A percentile compares a stretch with the other conserved stretches of the same genome.
Evolutionary conservation across 2,113 vertebrate species (phyloP).

Genomic region (Calidris pygmaea): DNA sequence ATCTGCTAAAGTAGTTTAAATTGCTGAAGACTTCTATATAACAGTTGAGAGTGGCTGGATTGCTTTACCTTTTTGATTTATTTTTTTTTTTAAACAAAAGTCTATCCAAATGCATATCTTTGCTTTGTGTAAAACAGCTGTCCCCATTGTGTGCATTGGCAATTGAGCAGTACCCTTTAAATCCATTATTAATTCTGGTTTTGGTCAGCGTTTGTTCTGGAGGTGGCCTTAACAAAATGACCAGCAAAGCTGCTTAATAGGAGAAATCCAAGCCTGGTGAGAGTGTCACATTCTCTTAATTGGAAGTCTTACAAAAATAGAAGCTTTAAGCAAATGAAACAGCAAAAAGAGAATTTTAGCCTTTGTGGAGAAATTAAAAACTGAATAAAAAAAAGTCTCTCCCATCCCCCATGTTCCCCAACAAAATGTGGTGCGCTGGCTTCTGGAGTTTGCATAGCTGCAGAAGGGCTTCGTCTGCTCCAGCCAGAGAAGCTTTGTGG

Average conservation of each 20-base stretch:
- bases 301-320: slow-evolving; percentile 1
- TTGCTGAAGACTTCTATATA: not conserved
- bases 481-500: not conserved
- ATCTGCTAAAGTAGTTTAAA: not conserved
- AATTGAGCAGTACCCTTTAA: not conserved
- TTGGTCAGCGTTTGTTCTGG: not conserved
- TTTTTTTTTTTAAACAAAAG: not conserved
- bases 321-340: slow-evolving; percentile 3
- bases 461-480: not conserved
- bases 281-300: not conserved
- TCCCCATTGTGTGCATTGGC: not conserved
- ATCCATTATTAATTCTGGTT: slow-evolving; percentile 13
- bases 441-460: not conserved
- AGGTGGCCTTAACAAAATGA: slow-evolving; percentile 24
- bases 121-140: not conserved
- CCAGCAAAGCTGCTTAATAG: slow-evolving; percentile 17
- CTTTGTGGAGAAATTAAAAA: not conserved
- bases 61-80: not conserved
- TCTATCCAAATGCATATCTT: not conserved
- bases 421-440: not conserved
- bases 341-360: not conserved
- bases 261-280: not conserved
- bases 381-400: not conserved
- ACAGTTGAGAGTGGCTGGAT: not conserved
- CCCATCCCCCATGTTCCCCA: rapidly evolving